These are phyloP conservation scores for Meganola albula DNA, from an alignment of 2,888 invertebrate genomes.

Conservation along the genomic window DNA sequence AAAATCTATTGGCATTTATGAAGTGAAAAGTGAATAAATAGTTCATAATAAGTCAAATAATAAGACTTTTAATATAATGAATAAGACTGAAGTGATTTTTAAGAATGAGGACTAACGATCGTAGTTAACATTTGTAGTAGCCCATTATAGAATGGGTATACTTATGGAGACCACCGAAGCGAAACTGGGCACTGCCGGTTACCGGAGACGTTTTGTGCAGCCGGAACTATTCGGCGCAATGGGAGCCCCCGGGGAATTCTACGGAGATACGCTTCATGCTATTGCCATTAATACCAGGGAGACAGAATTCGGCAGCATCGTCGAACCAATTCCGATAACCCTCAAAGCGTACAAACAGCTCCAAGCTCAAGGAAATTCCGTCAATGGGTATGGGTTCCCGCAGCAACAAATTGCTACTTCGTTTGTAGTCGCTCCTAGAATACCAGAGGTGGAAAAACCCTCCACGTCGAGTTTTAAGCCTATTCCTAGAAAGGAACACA, in stretches of 20 bases:
- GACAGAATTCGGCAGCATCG: slow-evolving; percentile 62
- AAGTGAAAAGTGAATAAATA: slow-evolving; percentile 25
- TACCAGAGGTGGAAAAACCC: slow-evolving; percentile 34
- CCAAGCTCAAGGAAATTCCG: slow-evolving; percentile 38
- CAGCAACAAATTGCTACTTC: slow-evolving; percentile 44
- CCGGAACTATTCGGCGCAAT: slow-evolving; percentile 54
- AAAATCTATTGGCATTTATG: slow-evolving; percentile 19
- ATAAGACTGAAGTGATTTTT: slow-evolving; percentile 41
- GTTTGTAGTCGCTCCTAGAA: slow-evolving; percentile 35
- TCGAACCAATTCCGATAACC: slow-evolving; percentile 62
- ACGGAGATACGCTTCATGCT: slow-evolving; percentile 55
- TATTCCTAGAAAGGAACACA: slow-evolving; percentile 39
- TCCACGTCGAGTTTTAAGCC: slow-evolving; percentile 43
- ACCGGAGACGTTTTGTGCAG: slow-evolving; percentile 45
- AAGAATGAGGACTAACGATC: slow-evolving; percentile 40
- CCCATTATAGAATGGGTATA: slow-evolving; percentile 72
- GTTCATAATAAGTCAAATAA: slow-evolving; percentile 17
- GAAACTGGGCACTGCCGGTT: slow-evolving; percentile 61
- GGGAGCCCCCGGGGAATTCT: slow-evolving; percentile 56
- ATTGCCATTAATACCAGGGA: slow-evolving; percentile 65
- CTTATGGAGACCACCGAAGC: slow-evolving; percentile 69
- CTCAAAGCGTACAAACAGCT: slow-evolving; percentile 56
- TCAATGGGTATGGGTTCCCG: slow-evolving; percentile 47
- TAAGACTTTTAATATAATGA: slow-evolving; percentile 30
- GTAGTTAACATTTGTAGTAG: slow-evolving; percentile 42